Conservation (phyloP, 2,797 vertebrate species). For the Choloepus didactylus region DNA sequence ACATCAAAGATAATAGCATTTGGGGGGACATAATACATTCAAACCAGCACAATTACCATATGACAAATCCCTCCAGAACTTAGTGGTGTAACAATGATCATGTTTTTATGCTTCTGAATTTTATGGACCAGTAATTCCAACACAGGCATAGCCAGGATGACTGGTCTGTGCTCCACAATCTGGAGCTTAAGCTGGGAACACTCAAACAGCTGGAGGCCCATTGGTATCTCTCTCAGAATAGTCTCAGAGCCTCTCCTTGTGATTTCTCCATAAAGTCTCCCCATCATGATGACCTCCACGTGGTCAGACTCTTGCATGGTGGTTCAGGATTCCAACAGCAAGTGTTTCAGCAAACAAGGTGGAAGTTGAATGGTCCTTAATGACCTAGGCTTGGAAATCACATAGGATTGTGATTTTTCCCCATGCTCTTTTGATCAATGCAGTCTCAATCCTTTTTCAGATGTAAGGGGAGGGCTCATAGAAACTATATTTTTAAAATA, state of each 20-base stretch:
- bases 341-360: not conserved
- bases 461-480: not conserved
- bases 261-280: not conserved
- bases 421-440: not conserved
- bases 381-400: not conserved
- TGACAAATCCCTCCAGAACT: not conserved
- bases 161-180: not conserved
- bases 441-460: not conserved
- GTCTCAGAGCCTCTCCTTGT: not conserved
- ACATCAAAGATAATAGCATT: no score
- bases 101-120: not conserved
- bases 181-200: not conserved
- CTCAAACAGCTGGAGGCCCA: not conserved
- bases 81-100: not conserved
- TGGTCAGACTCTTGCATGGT: not conserved
- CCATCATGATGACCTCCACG: accelerated
- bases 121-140: not conserved
- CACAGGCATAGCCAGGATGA: not conserved
- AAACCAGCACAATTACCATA: not conserved
- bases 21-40: no score
- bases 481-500: not conserved
- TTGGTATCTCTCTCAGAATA: not conserved
- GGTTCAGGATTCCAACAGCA: not conserved
- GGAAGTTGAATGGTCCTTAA: not conserved
- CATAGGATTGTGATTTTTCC: not conserved